phyloP scores from a whole-genome alignment of 1,140 invertebrate genomes.

The Papilio helenus region DNA sequence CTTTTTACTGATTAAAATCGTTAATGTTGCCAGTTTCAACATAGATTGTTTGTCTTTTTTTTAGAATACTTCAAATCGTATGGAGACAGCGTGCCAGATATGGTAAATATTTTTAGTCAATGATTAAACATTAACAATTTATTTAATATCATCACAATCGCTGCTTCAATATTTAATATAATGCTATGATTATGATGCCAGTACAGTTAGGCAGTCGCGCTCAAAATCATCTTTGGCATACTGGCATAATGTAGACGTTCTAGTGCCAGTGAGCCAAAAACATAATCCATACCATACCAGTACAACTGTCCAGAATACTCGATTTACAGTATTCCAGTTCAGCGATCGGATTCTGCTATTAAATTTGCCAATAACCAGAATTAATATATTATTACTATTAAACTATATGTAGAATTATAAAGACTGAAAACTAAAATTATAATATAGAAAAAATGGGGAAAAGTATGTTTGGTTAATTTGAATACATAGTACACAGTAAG shows the following conservation, averaged over 20 bases:
- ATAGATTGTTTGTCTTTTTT: conserved; percentile 43
- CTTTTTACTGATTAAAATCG: too few relatives aligned
- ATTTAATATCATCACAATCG: not conserved
- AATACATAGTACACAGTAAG: not conserved
- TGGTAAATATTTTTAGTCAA: conserved; percentile 43
- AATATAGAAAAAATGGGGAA: not conserved
- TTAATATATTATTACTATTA: not conserved
- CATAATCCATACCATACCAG: too few relatives aligned
- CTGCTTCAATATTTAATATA: too few relatives aligned
- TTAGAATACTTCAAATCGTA: conserved; percentile 55
- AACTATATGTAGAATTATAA: not conserved
- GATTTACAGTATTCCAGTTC: too few relatives aligned
- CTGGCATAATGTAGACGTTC: too few relatives aligned
- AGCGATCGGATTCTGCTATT: not conserved
- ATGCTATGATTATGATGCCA: too few relatives aligned
- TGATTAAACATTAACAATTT: not conserved
- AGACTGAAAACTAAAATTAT: not conserved
- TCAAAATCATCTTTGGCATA: too few relatives aligned
- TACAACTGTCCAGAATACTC: too few relatives aligned
- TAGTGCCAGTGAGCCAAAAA: too few relatives aligned
- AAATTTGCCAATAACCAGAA: not conserved
- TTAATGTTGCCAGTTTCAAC: not conserved
- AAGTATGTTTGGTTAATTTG: too few relatives aligned
- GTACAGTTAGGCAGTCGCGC: too few relatives aligned
- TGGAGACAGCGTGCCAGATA: conserved; percentile 44